A percentile compares a stretch with the other conserved stretches of the same genome.
These are phyloP conservation scores for Bombus consobrinus DNA, from an alignment of 1,140 invertebrate genomes.

Conservation along the genomic window DNA sequence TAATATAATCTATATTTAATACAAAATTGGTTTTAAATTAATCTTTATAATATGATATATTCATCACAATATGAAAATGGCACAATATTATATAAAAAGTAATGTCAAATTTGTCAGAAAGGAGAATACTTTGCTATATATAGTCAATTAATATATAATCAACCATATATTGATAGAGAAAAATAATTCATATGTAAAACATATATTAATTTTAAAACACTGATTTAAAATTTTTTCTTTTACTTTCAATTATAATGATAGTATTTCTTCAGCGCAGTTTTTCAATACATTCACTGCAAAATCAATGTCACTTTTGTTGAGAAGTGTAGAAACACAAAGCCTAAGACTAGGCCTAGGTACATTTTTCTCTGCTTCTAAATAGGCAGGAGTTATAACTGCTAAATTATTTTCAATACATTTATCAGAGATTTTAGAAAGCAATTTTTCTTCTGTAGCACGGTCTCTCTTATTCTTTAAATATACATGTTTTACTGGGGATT, in stretches of 20 bases:
- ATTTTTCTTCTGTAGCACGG: constrained; percentile 82
- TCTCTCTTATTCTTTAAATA: constrained; percentile 84
- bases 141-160: not conserved
- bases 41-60: not conserved
- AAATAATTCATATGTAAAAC: not conserved
- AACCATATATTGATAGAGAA: not conserved
- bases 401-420: constrained; percentile 84
- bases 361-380: constrained; percentile 82
- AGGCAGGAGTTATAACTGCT: constrained; percentile 83
- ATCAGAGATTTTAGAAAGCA: constrained; percentile 86
- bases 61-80: constrained; percentile 4
- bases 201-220: not conserved
- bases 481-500: constrained; percentile 91
- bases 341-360: constrained; percentile 84
- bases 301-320: constrained; percentile 82
- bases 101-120: constrained; percentile 3
- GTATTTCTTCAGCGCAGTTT: constrained; percentile 73
- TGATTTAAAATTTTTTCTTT: constrained; percentile 1
- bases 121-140: not conserved
- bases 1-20: constrained; percentile 10
- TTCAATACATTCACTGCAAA: constrained; percentile 76
- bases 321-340: constrained; percentile 82
- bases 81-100: constrained; percentile 4
- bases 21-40: not conserved
- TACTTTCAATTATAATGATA: constrained; percentile 40